phyloP scores from a whole-genome alignment of 2,888 invertebrate species.

The Leptinotarsa haldemani region DNA sequence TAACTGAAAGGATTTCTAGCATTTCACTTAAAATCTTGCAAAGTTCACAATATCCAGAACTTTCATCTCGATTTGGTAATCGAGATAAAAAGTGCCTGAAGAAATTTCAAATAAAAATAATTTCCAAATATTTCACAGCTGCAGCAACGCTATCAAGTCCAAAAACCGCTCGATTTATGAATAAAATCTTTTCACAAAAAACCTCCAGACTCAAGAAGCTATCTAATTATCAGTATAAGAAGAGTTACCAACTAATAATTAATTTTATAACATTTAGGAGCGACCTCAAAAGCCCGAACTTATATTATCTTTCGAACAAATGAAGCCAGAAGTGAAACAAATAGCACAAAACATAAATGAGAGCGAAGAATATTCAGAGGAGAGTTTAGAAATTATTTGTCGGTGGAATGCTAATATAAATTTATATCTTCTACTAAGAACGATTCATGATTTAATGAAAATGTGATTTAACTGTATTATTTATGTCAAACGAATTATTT shows the following conservation, averaged over 20 bases:
- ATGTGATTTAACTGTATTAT: not conserved
- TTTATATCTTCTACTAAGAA: constrained; percentile 40
- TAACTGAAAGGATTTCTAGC: no score
- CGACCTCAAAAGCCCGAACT: constrained; percentile 30
- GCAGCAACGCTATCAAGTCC: no score
- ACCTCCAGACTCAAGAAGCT: no score
- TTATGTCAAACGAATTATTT: no score
- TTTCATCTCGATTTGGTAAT: no score
- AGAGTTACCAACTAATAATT: constrained; percentile 27
- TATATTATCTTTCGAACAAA: constrained; percentile 26
- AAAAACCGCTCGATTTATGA: no score
- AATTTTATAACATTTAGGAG: constrained; percentile 33
- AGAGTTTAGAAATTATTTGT: constrained; percentile 47
- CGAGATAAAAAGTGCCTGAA: no score
- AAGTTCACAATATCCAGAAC: no score
- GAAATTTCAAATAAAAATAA: no score
- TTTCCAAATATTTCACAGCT: no score
- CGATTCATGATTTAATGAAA: not conserved
- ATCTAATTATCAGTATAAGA: constrained; percentile 18
- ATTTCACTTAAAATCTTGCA: no score
- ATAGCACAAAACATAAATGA: constrained; percentile 35
- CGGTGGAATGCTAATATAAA: constrained; percentile 46
- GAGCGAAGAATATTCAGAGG: constrained; percentile 29
- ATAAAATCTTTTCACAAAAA: no score
- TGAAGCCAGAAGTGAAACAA: constrained; percentile 26